Evolutionary conservation across 2,113 vertebrate species (phyloP).

Genomic region (Protobothrops mucrosquamatus): DNA sequence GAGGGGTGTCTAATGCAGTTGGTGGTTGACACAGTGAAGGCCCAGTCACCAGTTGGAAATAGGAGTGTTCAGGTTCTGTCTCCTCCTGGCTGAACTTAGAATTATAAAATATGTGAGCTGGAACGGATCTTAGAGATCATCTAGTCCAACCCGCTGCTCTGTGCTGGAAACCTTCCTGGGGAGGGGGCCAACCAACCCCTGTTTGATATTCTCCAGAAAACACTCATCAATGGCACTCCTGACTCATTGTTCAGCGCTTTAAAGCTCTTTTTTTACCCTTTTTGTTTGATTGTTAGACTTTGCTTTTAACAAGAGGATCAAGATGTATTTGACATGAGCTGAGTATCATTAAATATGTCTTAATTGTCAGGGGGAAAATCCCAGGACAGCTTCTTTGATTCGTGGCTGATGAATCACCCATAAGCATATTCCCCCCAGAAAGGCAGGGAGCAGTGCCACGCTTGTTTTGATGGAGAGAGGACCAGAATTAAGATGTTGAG

Average conservation of each 20-base stretch:
- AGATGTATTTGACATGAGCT: neutral
- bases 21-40: neutral
- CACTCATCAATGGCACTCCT: neutral
- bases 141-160: neutral
- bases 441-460: neutral
- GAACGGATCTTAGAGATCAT: neutral
- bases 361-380: neutral
- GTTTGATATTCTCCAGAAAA: neutral
- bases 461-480: neutral
- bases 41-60: neutral
- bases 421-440: neutral
- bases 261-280: neutral
- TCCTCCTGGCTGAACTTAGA: neutral
- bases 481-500: neutral
- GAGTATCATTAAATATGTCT: neutral
- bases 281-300: neutral
- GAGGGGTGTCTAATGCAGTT: neutral
- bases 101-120: neutral
- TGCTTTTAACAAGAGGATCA: neutral
- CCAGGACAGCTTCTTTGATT: neutral
- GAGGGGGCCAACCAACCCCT: neutral
- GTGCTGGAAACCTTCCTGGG: neutral
- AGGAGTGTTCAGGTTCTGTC: neutral
- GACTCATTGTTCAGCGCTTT: neutral
- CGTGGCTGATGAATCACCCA: neutral